Conservation (phyloP, 2,113 vertebrate genomes). For the Murina feae region DNA sequence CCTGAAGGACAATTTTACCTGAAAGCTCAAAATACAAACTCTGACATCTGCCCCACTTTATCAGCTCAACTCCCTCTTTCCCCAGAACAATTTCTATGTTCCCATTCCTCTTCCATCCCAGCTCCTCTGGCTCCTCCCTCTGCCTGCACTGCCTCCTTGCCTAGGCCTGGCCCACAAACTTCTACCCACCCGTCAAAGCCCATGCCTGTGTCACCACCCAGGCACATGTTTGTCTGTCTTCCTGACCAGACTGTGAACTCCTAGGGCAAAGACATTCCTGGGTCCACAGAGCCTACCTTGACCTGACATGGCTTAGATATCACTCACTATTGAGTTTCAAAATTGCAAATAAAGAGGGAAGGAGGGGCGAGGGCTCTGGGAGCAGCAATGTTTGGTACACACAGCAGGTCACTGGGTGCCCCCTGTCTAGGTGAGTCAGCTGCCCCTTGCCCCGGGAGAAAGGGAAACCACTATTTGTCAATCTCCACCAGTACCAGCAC, state of each 20-base stretch:
- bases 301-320: neutral
- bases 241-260: neutral
- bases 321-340: neutral
- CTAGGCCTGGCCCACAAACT: neutral
- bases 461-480: neutral
- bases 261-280: neutral
- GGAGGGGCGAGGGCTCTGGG: neutral
- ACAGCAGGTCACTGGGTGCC: neutral
- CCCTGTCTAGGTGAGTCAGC: conserved; percentile 52
- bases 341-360: conserved; percentile 20
- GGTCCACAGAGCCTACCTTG: neutral
- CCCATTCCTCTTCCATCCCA: neutral
- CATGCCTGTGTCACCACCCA: neutral
- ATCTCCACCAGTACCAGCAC: neutral
- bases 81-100: neutral
- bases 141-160: neutral
- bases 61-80: neutral
- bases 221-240: neutral
- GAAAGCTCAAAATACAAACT: neutral
- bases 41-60: neutral
- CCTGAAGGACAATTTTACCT: neutral
- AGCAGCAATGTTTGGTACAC: neutral
- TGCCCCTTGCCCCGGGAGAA: conserved; percentile 19
- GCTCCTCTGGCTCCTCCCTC: neutral
- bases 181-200: neutral